phyloP scores from a whole-genome alignment of 2,797 vertebrate species.

The Coranthus polyacanthus region DNA sequence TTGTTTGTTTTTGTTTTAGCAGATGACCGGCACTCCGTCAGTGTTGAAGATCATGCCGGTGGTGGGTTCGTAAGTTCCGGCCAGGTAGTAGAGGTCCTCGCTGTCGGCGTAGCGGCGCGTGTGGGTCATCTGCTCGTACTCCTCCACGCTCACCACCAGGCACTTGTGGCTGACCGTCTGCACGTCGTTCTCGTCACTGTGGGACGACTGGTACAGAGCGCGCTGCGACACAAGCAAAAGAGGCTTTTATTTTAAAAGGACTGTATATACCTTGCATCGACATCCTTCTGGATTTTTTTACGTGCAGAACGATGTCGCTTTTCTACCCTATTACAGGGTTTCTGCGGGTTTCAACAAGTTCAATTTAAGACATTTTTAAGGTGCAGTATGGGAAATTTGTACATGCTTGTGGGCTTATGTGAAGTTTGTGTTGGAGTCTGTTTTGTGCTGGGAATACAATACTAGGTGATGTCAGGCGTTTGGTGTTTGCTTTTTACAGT shows the following conservation, averaged over 20 bases:
- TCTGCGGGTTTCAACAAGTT: too few species aligned
- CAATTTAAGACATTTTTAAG: too few species aligned
- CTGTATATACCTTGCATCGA: too few species aligned
- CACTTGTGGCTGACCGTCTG: constrained; percentile 99
- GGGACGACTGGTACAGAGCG: constrained; percentile 98
- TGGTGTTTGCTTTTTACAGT: too few species aligned
- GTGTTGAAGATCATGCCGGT: constrained; percentile 99
- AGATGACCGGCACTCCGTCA: constrained; percentile 96
- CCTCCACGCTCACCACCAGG: constrained; percentile 96
- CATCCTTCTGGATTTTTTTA: too few species aligned
- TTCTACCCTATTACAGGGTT: too few species aligned
- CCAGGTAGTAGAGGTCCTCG: constrained; percentile 98
- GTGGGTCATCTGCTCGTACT: constrained; percentile 98
- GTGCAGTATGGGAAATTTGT: too few species aligned
- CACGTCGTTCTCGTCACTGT: constrained; percentile 98
- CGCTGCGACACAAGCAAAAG: constrained; percentile 81
- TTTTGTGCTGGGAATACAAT: too few species aligned
- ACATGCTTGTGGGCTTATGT: too few species aligned
- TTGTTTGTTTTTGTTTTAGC: constrained; percentile 77
- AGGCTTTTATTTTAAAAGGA: not conserved
- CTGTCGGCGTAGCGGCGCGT: constrained; percentile 98
- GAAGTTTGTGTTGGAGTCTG: too few species aligned
- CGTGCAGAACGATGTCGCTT: too few species aligned
- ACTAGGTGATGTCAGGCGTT: too few species aligned
- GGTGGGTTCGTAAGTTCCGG: constrained; percentile 98